Conservation (phyloP, 2,797 vertebrate species). For the Micropoecilia bifurca region DNA sequence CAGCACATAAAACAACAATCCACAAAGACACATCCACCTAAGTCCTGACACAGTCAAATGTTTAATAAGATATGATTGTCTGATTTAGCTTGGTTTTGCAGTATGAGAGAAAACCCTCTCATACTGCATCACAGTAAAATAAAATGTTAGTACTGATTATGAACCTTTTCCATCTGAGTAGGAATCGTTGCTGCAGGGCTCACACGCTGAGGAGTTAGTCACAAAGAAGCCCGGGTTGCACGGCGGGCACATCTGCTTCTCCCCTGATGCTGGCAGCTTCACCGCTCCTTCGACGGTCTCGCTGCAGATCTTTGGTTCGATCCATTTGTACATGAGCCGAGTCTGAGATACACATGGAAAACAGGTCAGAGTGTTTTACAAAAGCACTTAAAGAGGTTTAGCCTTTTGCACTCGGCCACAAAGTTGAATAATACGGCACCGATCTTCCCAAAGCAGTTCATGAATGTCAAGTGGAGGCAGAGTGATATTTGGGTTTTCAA, state of each 20-base stretch:
- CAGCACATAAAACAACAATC: neutral
- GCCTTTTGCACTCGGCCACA: neutral
- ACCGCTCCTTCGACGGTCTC: constrained; percentile 81
- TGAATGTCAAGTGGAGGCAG: neutral
- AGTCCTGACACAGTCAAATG: neutral
- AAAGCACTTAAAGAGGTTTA: neutral
- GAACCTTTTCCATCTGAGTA: constrained; percentile 94
- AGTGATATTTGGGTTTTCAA: neutral
- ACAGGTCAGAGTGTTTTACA: neutral
- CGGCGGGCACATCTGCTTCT: constrained; percentile 87
- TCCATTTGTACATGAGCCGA: constrained; percentile 97
- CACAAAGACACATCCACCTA: neutral
- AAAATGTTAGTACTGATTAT: neutral
- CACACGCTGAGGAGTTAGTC: constrained; percentile 84
- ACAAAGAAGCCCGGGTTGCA: constrained; percentile 95
- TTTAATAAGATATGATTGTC: neutral
- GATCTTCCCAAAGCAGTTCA: neutral
- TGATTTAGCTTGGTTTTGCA: neutral
- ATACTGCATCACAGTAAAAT: neutral
- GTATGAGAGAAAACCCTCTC: too few species aligned
- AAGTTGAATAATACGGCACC: neutral
- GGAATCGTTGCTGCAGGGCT: constrained; percentile 84
- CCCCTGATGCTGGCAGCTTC: constrained; percentile 86
- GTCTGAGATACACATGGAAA: constrained; percentile 81
- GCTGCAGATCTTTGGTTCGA: constrained; percentile 91